Conservation (phyloP, 1,140 invertebrate genomes). For the Diabrotica undecimpunctata region DNA sequence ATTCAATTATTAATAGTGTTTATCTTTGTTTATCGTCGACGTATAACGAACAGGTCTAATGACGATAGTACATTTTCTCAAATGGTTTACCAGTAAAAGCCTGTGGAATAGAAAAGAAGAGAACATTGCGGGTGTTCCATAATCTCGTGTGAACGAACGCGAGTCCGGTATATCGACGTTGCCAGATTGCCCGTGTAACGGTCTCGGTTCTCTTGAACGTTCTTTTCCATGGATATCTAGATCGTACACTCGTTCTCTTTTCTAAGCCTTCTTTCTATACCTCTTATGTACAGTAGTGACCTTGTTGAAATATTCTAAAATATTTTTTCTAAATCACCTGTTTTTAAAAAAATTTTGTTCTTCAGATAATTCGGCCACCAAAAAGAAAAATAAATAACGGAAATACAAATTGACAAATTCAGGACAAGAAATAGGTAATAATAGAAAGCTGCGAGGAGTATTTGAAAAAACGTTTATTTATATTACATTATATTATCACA, state of each 20-base stretch:
- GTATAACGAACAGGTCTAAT: neutral
- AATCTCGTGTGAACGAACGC: conserved; percentile 43
- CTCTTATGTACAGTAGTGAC: conserved; percentile 27
- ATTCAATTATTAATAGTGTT: conserved; percentile 1
- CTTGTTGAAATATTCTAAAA: conserved; percentile 18
- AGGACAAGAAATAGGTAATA: too few species aligned
- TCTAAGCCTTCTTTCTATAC: conserved; percentile 26
- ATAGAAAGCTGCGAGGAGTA: too few species aligned
- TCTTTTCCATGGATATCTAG: conserved; percentile 33
- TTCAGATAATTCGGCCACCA: too few species aligned
- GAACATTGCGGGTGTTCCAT: conserved; percentile 40
- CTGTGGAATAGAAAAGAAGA: conserved; percentile 15
- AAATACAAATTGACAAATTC: too few species aligned
- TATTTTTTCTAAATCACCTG: neutral
- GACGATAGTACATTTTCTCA: conserved; percentile 21
- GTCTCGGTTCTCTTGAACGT: conserved; percentile 30
- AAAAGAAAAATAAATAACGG: too few species aligned
- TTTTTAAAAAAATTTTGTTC: neutral
- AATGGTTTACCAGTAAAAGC: conserved; percentile 30
- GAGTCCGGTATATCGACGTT: conserved; percentile 33
- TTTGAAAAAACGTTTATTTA: too few species aligned
- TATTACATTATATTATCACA: too few species aligned
- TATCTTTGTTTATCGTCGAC: neutral
- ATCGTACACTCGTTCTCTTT: conserved; percentile 26
- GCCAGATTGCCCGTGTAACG: conserved; percentile 35